Percentiles rank a stretch among this genome's conserved stretches.
Evolutionary conservation across 2,113 vertebrate genomes (phyloP).

Genomic region (Phycodurus eques): DNA sequence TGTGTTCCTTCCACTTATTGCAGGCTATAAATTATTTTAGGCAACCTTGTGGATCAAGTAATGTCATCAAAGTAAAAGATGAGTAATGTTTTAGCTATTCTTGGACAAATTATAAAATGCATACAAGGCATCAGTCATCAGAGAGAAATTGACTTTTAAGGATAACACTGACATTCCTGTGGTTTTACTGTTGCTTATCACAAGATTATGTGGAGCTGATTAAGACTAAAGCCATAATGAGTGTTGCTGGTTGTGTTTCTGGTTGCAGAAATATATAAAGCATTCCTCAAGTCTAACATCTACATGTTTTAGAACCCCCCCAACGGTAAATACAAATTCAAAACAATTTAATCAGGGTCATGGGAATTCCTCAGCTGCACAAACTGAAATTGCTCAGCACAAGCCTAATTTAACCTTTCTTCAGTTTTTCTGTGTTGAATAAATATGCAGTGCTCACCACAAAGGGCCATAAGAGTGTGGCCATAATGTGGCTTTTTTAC

Average conservation of each 20-base stretch:
- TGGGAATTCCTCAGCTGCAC: constrained; percentile 27
- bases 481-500: constrained; percentile 49
- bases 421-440: constrained; percentile 24
- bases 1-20: neutral
- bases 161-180: constrained; percentile 54
- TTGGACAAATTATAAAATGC: constrained; percentile 16
- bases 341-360: constrained; percentile 46
- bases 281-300: constrained; percentile 39
- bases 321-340: constrained; percentile 43
- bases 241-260: no score
- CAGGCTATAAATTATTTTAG: neutral
- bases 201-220: constrained; percentile 37
- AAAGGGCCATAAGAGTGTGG: constrained; percentile 44
- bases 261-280: constrained; percentile 29
- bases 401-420: constrained; percentile 44
- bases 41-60: neutral
- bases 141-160: constrained; percentile 29
- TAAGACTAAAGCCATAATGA: constrained; percentile 38
- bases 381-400: constrained; percentile 45
- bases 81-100: constrained; percentile 20
- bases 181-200: constrained; percentile 41
- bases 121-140: constrained; percentile 32
- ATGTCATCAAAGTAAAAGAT: constrained; percentile 19
- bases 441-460: constrained; percentile 37
- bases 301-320: constrained; percentile 20